Evolutionary conservation across 2,888 invertebrate species (phyloP).

Genomic region (Blastobasis adustella): DNA sequence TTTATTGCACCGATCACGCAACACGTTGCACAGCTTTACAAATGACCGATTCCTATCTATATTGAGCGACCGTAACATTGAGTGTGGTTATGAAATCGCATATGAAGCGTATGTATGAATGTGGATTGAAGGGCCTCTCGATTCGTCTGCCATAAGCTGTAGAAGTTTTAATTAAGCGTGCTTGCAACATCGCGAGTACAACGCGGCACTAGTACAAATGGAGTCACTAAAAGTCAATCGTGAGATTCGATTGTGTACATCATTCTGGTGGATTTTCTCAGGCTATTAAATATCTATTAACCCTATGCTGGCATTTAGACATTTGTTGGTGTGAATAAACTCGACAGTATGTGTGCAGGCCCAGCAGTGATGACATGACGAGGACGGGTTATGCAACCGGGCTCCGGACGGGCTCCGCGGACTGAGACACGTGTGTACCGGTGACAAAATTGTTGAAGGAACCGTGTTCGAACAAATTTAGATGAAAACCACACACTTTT

Average conservation of each 20-base stretch:
- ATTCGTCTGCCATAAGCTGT: not conserved
- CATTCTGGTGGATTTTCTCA: slow-evolving; percentile 17
- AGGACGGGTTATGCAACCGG: not conserved
- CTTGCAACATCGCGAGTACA: slow-evolving; percentile 16
- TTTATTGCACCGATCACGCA: too few relatives aligned
- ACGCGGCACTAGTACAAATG: not conserved
- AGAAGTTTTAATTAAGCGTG: slow-evolving; percentile 11
- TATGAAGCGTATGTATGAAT: not conserved
- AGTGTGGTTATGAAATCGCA: too few relatives aligned
- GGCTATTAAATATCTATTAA: slow-evolving; percentile 37
- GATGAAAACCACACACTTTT: too few relatives aligned
- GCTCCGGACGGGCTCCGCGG: too few relatives aligned
- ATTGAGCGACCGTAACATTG: too few relatives aligned
- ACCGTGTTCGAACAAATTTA: too few relatives aligned
- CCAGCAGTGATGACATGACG: not conserved
- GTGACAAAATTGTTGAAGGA: too few relatives aligned
- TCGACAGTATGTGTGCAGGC: not conserved
- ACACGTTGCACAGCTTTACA: too few relatives aligned
- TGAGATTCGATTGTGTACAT: slow-evolving; percentile 22
- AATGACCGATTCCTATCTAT: too few relatives aligned
- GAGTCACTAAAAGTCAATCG: slow-evolving; percentile 24
- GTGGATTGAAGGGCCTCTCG: not conserved
- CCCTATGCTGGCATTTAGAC: slow-evolving; percentile 24
- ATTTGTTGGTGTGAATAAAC: not conserved
- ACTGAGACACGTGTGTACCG: too few relatives aligned